phyloP scores from a whole-genome alignment of 1,140 invertebrate genomes.

The Maconellicoccus hirsutus region DNA sequence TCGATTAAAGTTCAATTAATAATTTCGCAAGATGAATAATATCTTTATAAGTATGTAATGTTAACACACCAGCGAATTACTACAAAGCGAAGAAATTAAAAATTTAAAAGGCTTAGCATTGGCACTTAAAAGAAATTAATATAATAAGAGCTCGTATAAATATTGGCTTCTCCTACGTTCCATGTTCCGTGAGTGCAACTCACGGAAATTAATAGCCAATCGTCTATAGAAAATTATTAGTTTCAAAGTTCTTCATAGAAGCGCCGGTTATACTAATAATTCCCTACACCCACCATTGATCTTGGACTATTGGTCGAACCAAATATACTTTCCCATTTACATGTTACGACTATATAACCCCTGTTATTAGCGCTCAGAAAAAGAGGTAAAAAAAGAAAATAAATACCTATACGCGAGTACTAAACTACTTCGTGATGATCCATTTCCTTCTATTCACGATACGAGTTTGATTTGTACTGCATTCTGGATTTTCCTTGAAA shows the following conservation, averaged over 20 bases:
- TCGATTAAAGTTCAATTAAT: not conserved
- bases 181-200: not conserved
- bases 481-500: not conserved
- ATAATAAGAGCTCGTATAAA: not conserved
- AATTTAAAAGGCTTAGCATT: not conserved
- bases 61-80: not conserved
- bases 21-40: not conserved
- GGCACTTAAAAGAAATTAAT: not conserved
- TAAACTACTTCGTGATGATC: not conserved
- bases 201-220: conserved; percentile 3
- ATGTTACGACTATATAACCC: not conserved
- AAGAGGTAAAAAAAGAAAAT: not conserved
- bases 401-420: not conserved
- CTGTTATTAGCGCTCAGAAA: not conserved
- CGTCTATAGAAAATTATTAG: conserved; percentile 5
- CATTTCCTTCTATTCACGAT: not conserved
- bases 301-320: not conserved
- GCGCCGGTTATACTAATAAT: not conserved
- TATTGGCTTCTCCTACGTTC: not conserved
- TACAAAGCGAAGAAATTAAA: not conserved
- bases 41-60: not conserved
- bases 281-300: not conserved
- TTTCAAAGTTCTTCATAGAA: not conserved
- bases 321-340: conserved; percentile 1
- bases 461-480: not conserved